phyloP scores from a whole-genome alignment of 1,140 invertebrate genomes.

The Sesamia nonagrioides region DNA sequence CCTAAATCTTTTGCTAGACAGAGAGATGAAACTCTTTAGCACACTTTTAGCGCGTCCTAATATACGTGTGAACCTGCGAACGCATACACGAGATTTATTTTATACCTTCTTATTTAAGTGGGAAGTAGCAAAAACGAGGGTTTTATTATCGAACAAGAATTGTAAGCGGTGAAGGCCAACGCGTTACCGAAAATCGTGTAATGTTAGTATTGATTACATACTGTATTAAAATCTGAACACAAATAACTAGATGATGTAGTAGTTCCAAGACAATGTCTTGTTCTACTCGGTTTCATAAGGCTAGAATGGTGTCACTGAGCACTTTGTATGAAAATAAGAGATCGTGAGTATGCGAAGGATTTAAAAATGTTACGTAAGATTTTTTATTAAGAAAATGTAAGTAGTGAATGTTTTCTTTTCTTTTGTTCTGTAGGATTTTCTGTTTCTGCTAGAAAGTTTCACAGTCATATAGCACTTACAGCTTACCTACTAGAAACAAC shows the following conservation, averaged over 20 bases:
- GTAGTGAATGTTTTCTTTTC: conserved; percentile 11
- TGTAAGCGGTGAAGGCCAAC: conserved; percentile 16
- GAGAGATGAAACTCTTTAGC: conserved; percentile 69
- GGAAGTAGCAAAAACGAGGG: conserved; percentile 6
- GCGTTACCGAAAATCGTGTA: conserved; percentile 2
- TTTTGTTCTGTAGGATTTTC: conserved; percentile 1
- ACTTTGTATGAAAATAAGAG: conserved; percentile 45
- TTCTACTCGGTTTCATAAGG: conserved; percentile 17
- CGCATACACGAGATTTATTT: conserved; percentile 41
- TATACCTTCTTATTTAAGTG: conserved; percentile 33
- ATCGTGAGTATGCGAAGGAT: conserved; percentile 29
- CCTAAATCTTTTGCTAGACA: conserved; percentile 72
- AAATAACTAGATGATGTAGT: conserved; percentile 2
- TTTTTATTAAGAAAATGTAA: conserved; percentile 35
- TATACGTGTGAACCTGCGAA: conserved; percentile 38
- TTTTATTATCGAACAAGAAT: conserved; percentile 21
- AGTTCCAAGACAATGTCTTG: conserved; percentile 6
- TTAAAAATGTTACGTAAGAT: conserved; percentile 43
- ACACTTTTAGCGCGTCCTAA: conserved; percentile 57
- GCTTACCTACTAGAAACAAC: neutral
- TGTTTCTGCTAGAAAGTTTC: conserved; percentile 14
- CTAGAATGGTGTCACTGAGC: conserved; percentile 35
- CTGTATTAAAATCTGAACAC: neutral
- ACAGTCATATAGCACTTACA: neutral
- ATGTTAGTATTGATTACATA: conserved; percentile 17